Conservation (phyloP, 2,113 vertebrate species). For the Dromas ardeola region DNA sequence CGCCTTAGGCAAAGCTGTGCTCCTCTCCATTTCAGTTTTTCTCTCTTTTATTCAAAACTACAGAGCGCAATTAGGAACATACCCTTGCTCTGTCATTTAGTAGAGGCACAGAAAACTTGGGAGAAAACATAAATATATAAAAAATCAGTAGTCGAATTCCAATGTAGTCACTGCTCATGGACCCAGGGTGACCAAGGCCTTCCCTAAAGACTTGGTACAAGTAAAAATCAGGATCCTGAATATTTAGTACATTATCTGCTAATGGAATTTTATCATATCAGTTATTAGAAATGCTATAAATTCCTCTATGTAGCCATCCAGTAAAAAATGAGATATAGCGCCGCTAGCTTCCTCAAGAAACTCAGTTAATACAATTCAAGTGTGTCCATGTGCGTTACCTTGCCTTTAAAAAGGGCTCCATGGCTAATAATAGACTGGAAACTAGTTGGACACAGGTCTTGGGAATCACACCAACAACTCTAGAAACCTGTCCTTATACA, state of each 20-base stretch:
- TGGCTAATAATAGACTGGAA: neutral
- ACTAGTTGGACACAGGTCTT: neutral
- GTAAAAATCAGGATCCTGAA: neutral
- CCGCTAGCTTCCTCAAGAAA: neutral
- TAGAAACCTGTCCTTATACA: neutral
- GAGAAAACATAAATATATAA: neutral
- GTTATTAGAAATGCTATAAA: neutral
- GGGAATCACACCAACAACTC: neutral
- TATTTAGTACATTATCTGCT: neutral
- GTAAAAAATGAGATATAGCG: neutral
- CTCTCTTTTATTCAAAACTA: neutral
- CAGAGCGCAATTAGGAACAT: neutral
- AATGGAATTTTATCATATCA: neutral
- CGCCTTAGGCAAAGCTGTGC: neutral
- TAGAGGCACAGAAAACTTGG: neutral
- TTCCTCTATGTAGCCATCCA: neutral
- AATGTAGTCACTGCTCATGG: neutral
- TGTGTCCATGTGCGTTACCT: fast-evolving
- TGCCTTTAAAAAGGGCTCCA: neutral
- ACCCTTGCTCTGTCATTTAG: neutral
- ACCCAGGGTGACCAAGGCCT: neutral
- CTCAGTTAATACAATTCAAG: neutral
- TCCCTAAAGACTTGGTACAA: neutral
- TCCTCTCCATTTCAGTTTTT: neutral
- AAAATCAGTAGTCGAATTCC: neutral